A percentile compares a stretch with the other conserved stretches of the same genome.
Evolutionary conservation across 2,888 invertebrate genomes (phyloP).

Genomic region (Cremastobaeus sp.): DNA sequence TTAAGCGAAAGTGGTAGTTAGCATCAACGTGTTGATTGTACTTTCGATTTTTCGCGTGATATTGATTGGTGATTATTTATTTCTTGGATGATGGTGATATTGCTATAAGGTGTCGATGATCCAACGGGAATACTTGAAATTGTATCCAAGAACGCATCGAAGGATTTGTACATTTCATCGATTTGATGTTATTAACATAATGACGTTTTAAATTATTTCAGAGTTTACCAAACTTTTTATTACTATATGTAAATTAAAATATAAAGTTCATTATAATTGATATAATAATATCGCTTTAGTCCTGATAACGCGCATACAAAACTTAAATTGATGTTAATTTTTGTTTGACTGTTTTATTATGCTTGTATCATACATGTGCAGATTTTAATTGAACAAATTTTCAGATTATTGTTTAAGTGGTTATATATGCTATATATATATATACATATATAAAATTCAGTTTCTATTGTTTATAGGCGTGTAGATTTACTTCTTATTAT

Average conservation of each 20-base stretch:
- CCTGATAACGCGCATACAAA: constrained; percentile 48
- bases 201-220: constrained; percentile 70
- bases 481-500: constrained; percentile 30
- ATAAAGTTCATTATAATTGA: constrained; percentile 70
- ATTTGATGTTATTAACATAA: constrained; percentile 69
- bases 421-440: constrained; percentile 11
- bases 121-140: constrained; percentile 50
- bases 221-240: constrained; percentile 73
- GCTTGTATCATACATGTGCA: constrained; percentile 43
- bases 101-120: constrained; percentile 43
- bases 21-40: constrained; percentile 66
- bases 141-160: constrained; percentile 46
- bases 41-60: constrained; percentile 65
- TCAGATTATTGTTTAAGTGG: constrained; percentile 29
- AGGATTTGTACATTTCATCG: constrained; percentile 74
- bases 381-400: constrained; percentile 22
- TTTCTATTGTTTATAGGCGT: constrained; percentile 35
- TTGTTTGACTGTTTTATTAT: constrained; percentile 46
- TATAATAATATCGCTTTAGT: constrained; percentile 61
- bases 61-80: constrained; percentile 69
- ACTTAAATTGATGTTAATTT: constrained; percentile 40
- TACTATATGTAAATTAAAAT: constrained; percentile 69
- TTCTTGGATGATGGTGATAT: constrained; percentile 59
- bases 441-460: constrained; percentile 30
- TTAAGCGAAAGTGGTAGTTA: constrained; percentile 66